Evolutionary conservation across 2,113 vertebrate species (phyloP).

Genomic region (Chauna torquata): DNA sequence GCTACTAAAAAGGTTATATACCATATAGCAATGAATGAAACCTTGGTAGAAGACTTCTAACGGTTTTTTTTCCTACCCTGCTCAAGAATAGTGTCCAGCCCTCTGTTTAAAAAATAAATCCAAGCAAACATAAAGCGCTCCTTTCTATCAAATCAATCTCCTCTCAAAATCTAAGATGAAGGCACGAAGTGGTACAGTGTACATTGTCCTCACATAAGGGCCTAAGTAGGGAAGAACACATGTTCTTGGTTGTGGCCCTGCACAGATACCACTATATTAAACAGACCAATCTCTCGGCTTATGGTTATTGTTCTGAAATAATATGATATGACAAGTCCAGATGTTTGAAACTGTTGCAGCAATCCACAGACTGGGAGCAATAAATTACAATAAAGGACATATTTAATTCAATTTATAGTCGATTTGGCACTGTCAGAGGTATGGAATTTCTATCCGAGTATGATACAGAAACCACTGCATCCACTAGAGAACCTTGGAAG

Average conservation of each 20-base stretch:
- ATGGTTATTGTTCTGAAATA: conserved; percentile 35
- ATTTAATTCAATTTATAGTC: conserved; percentile 33
- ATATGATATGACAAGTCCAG: conserved; percentile 7
- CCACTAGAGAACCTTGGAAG: neutral
- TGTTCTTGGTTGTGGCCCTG: neutral
- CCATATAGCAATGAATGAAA: neutral
- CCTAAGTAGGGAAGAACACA: neutral
- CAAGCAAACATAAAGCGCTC: neutral
- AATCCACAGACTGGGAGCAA: conserved; percentile 12
- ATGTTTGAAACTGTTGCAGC: conserved; percentile 42
- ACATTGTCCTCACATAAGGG: neutral
- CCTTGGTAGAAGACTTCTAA: neutral
- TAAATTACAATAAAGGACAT: conserved; percentile 5
- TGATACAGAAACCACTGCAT: neutral
- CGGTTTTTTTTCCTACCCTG: neutral
- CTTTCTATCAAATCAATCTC: neutral
- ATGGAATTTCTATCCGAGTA: conserved; percentile 12
- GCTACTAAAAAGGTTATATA: neutral
- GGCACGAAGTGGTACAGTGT: neutral
- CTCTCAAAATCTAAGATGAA: neutral
- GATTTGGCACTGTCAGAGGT: conserved; percentile 22
- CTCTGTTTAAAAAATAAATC: neutral
- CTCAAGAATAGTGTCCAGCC: neutral
- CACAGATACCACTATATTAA: neutral
- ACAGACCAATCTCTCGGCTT: neutral